Conservation (phyloP, 2,888 invertebrate species). For the Palloptera scutellata region DNA sequence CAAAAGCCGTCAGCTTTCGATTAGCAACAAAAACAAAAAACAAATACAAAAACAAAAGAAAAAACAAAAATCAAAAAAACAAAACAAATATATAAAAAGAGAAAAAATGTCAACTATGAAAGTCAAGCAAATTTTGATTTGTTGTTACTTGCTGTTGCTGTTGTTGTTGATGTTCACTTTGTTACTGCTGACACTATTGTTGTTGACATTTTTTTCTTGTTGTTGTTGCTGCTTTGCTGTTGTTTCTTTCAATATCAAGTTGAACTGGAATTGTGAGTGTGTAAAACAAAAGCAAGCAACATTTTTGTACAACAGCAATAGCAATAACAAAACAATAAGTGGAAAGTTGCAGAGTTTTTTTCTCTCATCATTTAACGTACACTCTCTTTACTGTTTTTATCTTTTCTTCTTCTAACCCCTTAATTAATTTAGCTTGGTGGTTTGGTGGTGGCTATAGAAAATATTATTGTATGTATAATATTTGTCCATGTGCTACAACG, state of each 20-base stretch:
- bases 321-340: conserved; percentile 3
- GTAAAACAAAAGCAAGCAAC: no score
- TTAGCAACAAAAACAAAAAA: background rate
- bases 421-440: no score
- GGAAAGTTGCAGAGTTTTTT: conserved; percentile 2
- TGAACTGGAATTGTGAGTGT: no score
- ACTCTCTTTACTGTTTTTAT: conserved; percentile 4
- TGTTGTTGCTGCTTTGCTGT: no score
- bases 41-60: background rate
- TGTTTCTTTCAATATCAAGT: no score
- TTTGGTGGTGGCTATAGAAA: no score
- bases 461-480: no score
- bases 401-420: conserved; percentile 11
- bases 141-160: background rate
- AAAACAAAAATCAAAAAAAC: background rate
- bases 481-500: no score
- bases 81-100: background rate
- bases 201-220: conserved; percentile 36
- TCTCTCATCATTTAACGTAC: background rate
- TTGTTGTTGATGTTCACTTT: background rate
- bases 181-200: conserved; percentile 24
- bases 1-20: conserved; percentile 1
- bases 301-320: no score
- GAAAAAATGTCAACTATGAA: no score
- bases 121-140: background rate